A percentile compares a stretch with the other conserved stretches of the same genome.
phyloP scores from a whole-genome alignment of 2,797 vertebrate species.

The Xenentodon cancila region DNA sequence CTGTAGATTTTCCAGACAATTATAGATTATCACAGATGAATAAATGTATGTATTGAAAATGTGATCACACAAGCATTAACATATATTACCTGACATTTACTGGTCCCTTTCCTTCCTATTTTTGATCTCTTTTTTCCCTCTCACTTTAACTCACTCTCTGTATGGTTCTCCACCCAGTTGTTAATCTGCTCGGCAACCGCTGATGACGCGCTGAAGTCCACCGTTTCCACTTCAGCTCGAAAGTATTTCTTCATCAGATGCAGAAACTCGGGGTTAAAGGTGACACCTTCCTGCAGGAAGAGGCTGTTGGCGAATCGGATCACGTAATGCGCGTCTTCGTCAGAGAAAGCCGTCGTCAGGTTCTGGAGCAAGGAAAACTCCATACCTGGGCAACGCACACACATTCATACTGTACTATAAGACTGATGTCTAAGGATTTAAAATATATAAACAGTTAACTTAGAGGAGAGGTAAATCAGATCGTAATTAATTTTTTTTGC shows the following conservation, averaged over 20 bases:
- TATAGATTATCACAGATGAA: too few species aligned
- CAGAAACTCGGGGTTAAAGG: slow-evolving; percentile 91
- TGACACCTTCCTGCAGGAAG: slow-evolving; percentile 91
- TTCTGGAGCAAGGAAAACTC: slow-evolving; percentile 93
- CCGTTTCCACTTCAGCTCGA: slow-evolving; percentile 87
- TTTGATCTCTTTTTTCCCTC: too few species aligned
- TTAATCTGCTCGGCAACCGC: slow-evolving; percentile 92
- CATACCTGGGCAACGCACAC: slow-evolving; percentile 78
- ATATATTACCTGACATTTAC: too few species aligned
- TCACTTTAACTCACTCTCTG: slow-evolving; percentile 87
- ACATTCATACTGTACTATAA: too few species aligned
- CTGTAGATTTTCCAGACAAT: too few species aligned
- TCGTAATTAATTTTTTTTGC: too few species aligned
- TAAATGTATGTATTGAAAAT: too few species aligned
- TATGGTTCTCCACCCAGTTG: slow-evolving; percentile 96
- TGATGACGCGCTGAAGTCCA: slow-evolving; percentile 91
- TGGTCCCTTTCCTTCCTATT: background rate
- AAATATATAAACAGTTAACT: too few species aligned
- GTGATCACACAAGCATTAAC: too few species aligned
- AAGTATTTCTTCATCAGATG: slow-evolving; percentile 93
- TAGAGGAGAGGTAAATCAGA: too few species aligned
- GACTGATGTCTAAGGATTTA: too few species aligned
- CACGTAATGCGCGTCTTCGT: slow-evolving; percentile 86
- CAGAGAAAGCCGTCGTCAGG: slow-evolving; percentile 83
- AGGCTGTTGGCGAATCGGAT: slow-evolving; percentile 92